Conservation (phyloP, 2,888 invertebrate genomes). For the Vesta saturnalis region DNA sequence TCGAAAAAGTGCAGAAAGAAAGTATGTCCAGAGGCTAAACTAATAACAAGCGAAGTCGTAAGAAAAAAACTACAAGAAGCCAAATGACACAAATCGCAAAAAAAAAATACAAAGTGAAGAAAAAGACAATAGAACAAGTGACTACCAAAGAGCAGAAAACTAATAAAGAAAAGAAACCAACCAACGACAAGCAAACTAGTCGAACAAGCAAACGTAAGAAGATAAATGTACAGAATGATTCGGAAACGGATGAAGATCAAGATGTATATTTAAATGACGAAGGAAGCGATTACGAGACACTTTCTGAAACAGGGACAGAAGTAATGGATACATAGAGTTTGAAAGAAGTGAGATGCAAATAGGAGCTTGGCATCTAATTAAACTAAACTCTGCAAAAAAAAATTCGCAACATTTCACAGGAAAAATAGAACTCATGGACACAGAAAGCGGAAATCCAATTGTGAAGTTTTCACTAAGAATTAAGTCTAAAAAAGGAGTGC, state of each 20-base stretch:
- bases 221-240: not conserved
- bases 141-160: constrained; percentile 11
- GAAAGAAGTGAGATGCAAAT: not conserved
- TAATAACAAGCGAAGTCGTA: constrained; percentile 15
- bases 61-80: constrained; percentile 16
- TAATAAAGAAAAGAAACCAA: constrained; percentile 5
- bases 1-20: constrained; percentile 7
- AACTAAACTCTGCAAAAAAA: not conserved
- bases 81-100: constrained; percentile 9
- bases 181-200: too few species aligned
- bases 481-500: too few species aligned
- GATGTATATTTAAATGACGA: not conserved
- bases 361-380: not conserved
- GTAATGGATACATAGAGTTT: too few species aligned
- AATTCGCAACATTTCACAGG: not conserved
- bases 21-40: constrained; percentile 6
- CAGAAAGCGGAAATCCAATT: not conserved
- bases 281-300: not conserved
- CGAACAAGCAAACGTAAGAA: constrained; percentile 12
- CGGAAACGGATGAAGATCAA: not conserved
- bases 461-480: not conserved
- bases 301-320: not conserved
- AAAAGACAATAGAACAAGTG: too few species aligned
- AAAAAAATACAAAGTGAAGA: not conserved
- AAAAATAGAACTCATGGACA: not conserved